Conservation (phyloP, 2,797 vertebrate species). For the Eremophila alpestris region DNA sequence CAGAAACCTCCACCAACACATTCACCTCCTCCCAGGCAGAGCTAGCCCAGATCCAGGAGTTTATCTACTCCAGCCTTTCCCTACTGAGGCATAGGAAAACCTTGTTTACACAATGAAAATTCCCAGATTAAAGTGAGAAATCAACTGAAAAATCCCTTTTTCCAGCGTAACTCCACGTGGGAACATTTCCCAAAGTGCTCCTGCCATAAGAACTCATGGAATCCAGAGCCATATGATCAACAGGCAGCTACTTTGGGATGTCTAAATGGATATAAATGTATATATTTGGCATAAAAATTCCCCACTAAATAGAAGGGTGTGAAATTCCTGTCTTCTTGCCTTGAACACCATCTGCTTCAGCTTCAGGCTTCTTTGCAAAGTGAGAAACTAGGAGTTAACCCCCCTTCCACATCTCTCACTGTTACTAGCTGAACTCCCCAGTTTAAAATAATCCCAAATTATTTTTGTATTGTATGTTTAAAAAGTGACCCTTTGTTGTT, state of each 20-base stretch:
- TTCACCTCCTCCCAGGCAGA: neutral
- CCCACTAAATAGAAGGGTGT: neutral
- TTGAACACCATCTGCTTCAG: neutral
- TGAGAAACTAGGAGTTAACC: neutral
- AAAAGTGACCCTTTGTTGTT: neutral
- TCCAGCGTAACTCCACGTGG: fast-evolving
- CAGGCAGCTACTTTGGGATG: neutral
- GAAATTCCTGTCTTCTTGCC: neutral
- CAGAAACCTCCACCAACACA: neutral
- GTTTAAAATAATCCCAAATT: neutral
- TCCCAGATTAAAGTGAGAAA: neutral
- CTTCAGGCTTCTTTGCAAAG: neutral
- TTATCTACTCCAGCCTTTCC: neutral
- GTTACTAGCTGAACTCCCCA: neutral
- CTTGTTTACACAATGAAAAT: neutral
- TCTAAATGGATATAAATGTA: neutral
- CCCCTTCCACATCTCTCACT: neutral
- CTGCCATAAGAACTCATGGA: fast-evolving
- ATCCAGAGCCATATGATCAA: neutral
- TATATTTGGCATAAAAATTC: slow-evolving; percentile 1
- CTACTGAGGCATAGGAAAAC: neutral
- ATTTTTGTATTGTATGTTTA: neutral
- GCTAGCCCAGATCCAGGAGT: neutral
- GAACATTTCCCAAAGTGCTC: fast-evolving
- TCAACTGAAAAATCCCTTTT: neutral